These are phyloP conservation scores for Eupithecia inturbata DNA, from an alignment of 2,888 invertebrate genomes.

Conservation along the genomic window DNA sequence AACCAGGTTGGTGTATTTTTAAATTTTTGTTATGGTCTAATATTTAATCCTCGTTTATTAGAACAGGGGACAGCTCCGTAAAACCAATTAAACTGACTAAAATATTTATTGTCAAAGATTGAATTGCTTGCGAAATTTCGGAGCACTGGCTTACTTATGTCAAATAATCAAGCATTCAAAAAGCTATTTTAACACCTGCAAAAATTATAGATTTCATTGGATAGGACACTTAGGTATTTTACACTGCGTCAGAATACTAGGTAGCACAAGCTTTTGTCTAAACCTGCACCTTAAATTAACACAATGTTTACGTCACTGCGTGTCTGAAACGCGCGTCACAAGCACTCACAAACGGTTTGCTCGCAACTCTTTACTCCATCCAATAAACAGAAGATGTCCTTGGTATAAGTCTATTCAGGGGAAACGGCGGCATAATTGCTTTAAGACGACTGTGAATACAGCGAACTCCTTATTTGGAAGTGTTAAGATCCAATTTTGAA, in stretches of 20 bases:
- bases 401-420: constrained; percentile 46
- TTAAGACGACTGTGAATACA: constrained; percentile 35
- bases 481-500: constrained; percentile 34
- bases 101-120: not conserved
- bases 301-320: not conserved
- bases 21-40: not conserved
- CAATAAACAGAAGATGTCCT: constrained; percentile 53
- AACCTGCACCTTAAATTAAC: not conserved
- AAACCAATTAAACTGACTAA: not conserved
- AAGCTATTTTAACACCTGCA: not conserved
- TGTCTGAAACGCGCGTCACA: not conserved
- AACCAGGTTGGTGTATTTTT: not conserved
- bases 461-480: constrained; percentile 20
- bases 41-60: not conserved
- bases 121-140: not conserved
- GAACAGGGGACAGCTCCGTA: too few relatives aligned
- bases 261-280: not conserved
- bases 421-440: constrained; percentile 51
- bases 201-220: not conserved
- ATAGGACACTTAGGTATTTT: not conserved
- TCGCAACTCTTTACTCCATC: constrained; percentile 44
- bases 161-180: not conserved
- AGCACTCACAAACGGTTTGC: constrained; percentile 8
- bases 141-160: too few relatives aligned
- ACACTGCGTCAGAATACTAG: not conserved